Evolutionary conservation across 2,888 invertebrate species (phyloP), one percentile per base, ranked within the genome.

Genomic region (Polia nebulosa): DNA sequence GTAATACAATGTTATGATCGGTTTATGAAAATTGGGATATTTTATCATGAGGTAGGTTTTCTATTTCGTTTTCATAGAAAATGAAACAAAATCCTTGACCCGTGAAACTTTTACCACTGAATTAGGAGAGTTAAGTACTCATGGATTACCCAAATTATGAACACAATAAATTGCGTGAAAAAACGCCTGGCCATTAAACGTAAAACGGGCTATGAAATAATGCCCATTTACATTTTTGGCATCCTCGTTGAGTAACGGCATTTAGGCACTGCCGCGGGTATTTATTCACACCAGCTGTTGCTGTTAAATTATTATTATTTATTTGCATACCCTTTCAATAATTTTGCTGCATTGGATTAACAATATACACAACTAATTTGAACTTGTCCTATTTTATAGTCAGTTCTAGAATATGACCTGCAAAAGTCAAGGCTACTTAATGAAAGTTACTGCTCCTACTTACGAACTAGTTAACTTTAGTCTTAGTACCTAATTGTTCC

Each of bases 201-300:
- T 45, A 32, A 25, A 68, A 56, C 41, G 49, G 20, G 34, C 51
- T 47, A 62, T 61, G 72, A 51, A 49, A 61, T 55, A 77, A 61
- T 61, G 62, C 27, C 72, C 44, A 70, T 73, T 73, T 62, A 77
- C 62, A 72, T 61, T 61, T 73, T 70, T 62, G 36, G 57, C 59
- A 55, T 52, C 45, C 55, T 51, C 45, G 59, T 45, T 51, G 45
- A 51, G 34, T 58, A 39, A 58, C 45, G 70, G 36, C 41, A 61
- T 67, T 47, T 53, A 53, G 17, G 44, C 15, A 32, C 29, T 25
- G 41, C 25, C 20, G 2, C 20, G 11, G 25, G 9, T 55, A 69
- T 49, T 64, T 60, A 71, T 41, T 45, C 41, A 53, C 32, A 52
- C 20, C 20, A 32, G 7, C 52, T 52, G 29, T 68, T 55, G 55